phyloP scores from a whole-genome alignment of 2,888 invertebrate species.

The Steinernema carpocapsae region DNA sequence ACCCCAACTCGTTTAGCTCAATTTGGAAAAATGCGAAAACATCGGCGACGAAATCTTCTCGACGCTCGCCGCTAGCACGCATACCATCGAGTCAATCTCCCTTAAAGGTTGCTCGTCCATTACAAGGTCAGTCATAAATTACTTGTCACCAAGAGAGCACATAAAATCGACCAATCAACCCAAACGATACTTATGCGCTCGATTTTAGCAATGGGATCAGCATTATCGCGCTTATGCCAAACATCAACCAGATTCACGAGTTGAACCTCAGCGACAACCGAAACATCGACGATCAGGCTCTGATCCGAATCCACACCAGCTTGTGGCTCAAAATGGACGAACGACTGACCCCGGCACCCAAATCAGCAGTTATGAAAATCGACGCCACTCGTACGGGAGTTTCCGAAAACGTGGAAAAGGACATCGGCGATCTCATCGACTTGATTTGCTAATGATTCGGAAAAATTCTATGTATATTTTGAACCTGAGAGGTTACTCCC shows the following conservation, averaged over 20 bases:
- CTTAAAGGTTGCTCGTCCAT: slow-evolving; percentile 38
- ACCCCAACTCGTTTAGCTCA: slow-evolving; percentile 32
- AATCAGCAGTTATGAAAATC: slow-evolving; percentile 29
- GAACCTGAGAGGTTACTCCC: background rate
- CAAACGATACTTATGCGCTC: background rate
- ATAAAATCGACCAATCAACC: background rate
- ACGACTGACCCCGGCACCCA: background rate
- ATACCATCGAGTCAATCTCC: slow-evolving; percentile 2
- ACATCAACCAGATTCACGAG: slow-evolving; percentile 24
- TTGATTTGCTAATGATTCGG: slow-evolving; percentile 40
- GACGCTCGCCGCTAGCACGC: slow-evolving; percentile 1
- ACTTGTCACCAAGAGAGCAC: background rate
- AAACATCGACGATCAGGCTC: slow-evolving; percentile 39
- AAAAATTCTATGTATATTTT: background rate
- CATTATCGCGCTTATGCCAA: slow-evolving; percentile 5
- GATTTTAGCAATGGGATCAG: slow-evolving; percentile 10
- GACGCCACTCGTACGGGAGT: slow-evolving; percentile 46
- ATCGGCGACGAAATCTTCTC: slow-evolving; percentile 36
- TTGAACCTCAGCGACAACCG: slow-evolving; percentile 46
- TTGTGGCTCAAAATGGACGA: slow-evolving; percentile 11
- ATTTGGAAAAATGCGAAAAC: slow-evolving; percentile 39
- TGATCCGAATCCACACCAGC: slow-evolving; percentile 9
- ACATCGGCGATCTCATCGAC: slow-evolving; percentile 39
- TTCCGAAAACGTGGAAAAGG: slow-evolving; percentile 29
- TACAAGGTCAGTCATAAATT: slow-evolving; percentile 37